Evolutionary conservation across 2,888 invertebrate genomes (phyloP), one percentile per base, ranked within the genome.

Genomic region (Nemapogon koenigi): DNA sequence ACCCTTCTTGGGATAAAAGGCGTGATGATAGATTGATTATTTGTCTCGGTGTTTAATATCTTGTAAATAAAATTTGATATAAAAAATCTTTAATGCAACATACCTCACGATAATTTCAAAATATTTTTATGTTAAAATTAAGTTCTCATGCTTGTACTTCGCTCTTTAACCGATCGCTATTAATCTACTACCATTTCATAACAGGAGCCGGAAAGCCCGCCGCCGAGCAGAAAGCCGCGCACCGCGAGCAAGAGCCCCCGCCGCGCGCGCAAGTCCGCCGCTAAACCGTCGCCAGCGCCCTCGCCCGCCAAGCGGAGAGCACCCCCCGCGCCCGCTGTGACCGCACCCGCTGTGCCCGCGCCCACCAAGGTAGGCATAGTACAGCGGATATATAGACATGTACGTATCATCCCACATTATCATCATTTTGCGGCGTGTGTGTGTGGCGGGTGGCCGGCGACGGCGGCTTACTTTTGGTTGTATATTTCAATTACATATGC

Each of bases 321-420:
- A 50, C n/a, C n/a, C n/a, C n/a, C n/a, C n/a, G n/a, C n/a, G 66
- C 62, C 59, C 65, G 72, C 16, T 4, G 16, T 31, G 16, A n/a
- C n/a, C n/a, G n/a, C n/a, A n/a, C 71, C 73, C 61, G 46, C 44
- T 43, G 66, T 62, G 68, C 65, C 75, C 61, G 53, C 51, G 59
- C 55, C 71, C 55, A 69, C 72, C 76, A 80, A 80, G 80, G 80
- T 80, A 80, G 80, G 80, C 80, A 79, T 81, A 68, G 79, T 80
- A 62, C 78, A 69, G 61, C 76, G 80, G 80, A 81, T 81, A 62
- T 81, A 81, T 80, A 76, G 72, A 80, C 67, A 79, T 72, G 80
- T 81, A 80, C 80, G 80, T 81, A 80, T 72, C 73, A 46, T 22
- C 26, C 25, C 39, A 39, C 39, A 39, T 37, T 42, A 29, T 31